Evolutionary conservation across 2,113 vertebrate genomes (phyloP), one percentile per base, ranked within the genome.

Genomic region (Gymnocephalus cernua): DNA sequence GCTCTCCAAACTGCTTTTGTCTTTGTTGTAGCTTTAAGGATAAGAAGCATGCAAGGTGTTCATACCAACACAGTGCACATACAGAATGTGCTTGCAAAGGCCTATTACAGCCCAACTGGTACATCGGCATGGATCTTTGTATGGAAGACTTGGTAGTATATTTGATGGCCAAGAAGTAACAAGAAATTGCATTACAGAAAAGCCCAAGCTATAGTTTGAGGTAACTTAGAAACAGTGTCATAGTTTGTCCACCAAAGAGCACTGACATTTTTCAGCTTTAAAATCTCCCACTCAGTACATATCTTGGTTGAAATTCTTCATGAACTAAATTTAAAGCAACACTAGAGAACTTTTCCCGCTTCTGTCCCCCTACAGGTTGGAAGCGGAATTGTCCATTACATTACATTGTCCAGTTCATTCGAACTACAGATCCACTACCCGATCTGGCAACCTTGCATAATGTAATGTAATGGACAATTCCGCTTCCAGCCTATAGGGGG

Each of bases 1-100:
- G 44, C 54, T 81, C 80, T 92, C 93, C 88, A 93, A 90, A 80
- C 77, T 57, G 19, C 44, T 69, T 75, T 71, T 78, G 54, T 58
- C 76, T 47, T 41, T 89, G 83, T 85, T 74, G 75, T 13, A 38
- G 56, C 48, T 75, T 64, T 23, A 67, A 47, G 50, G 50, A 75
- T 54, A 70, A 61, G 27, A 50, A 4, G 1, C 50, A 27, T 10
- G 19, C n/a, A 67, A 4, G 29, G 21, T 57, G 69, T 27, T 59
- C 45, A 29, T 32, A 57, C 56, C 0, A 3, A 75, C n/a, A 44
- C 29, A 74, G 47, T 41, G n/a, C 64, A 2, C 25, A 47, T 56
- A 67, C n/a, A 72, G 18, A 44, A 13, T 18, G 44, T 11, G 57
- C 57, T 57, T n/a, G 19, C 10, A 48, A 21, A 68, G 27, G 23